These are phyloP conservation scores for Malacoctenus gilli DNA, from an alignment of 2,797 vertebrate genomes.

Conservation along the genomic window DNA sequence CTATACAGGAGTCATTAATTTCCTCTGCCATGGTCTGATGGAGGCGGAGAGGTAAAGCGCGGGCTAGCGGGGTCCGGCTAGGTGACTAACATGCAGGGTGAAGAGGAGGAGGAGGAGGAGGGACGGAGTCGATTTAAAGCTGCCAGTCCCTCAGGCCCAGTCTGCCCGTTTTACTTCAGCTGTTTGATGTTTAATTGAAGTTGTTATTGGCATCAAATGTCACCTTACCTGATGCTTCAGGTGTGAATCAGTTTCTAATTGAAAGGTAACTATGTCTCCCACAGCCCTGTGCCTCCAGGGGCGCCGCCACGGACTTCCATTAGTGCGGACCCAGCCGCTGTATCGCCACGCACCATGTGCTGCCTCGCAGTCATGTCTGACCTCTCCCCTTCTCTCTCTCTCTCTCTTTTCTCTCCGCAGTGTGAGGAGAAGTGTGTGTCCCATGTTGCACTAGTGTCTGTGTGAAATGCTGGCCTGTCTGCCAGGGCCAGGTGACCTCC, in stretches of 20 bases:
- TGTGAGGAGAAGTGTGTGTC: constrained; percentile 92
- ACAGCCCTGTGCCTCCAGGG: constrained; percentile 57
- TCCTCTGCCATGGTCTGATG: constrained; percentile 52
- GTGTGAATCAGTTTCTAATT: constrained; percentile 79
- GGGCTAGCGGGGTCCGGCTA: constrained; percentile 51
- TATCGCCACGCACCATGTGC: constrained; percentile 66
- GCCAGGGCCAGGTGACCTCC: constrained; percentile 97
- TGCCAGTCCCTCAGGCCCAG: constrained; percentile 61
- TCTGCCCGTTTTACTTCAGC: constrained; percentile 72
- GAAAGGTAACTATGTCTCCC: constrained; percentile 75
- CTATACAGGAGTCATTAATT: constrained; percentile 67
- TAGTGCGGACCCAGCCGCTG: constrained; percentile 63
- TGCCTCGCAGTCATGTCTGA: constrained; percentile 71
- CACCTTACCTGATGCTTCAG: constrained; percentile 79
- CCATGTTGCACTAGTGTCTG: constrained; percentile 94
- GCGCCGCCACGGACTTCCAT: constrained; percentile 59
- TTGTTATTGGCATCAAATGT: constrained; percentile 82
- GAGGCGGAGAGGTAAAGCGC: constrained; percentile 50
- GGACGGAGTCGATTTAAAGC: constrained; percentile 65
- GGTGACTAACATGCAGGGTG: constrained; percentile 49
- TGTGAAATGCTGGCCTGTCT: constrained; percentile 99
- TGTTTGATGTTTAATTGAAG: constrained; percentile 86
- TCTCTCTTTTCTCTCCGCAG: constrained; percentile 73
- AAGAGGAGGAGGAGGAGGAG: constrained; percentile 17
- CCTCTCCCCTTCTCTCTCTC: constrained; percentile 33